phyloP scores from a whole-genome alignment of 2,113 vertebrate species.

The Porphyrio hochstetteri region DNA sequence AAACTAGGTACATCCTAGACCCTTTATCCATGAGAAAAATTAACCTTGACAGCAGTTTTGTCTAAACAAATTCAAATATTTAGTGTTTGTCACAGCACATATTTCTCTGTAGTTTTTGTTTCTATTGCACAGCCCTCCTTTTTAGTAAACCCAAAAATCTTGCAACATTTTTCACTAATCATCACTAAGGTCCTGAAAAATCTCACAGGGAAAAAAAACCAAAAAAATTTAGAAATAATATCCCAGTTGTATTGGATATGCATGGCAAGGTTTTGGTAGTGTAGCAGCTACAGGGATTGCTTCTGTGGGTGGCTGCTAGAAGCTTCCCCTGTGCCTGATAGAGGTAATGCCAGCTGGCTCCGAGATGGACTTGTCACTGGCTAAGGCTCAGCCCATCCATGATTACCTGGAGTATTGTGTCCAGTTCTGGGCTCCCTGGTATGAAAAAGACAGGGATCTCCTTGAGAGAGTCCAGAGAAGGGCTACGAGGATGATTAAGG shows the following conservation, averaged over 20 bases:
- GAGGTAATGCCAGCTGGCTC: too few relatives aligned
- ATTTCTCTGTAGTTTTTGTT: neutral
- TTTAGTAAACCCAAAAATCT: neutral
- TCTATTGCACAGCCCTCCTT: neutral
- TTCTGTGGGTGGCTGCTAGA: too few relatives aligned
- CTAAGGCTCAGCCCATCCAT: too few relatives aligned
- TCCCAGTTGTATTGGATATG: neutral
- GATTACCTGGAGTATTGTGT: too few relatives aligned
- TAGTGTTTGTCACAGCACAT: neutral
- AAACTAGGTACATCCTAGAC: neutral
- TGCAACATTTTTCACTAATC: neutral
- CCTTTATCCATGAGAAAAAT: neutral
- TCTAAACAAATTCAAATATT: neutral
- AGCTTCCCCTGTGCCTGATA: too few relatives aligned
- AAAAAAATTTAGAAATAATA: neutral
- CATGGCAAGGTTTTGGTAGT: too few relatives aligned
- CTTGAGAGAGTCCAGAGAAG: too few relatives aligned
- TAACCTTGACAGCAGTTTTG: neutral
- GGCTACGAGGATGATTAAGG: too few relatives aligned
- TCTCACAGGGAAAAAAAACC: neutral
- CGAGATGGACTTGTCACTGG: too few relatives aligned
- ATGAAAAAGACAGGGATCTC: too few relatives aligned
- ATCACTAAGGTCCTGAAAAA: neutral
- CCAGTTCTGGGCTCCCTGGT: too few relatives aligned
- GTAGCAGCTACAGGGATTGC: too few relatives aligned